phyloP scores from a whole-genome alignment of 2,113 vertebrate species.

The Megaceryle maxima region DNA sequence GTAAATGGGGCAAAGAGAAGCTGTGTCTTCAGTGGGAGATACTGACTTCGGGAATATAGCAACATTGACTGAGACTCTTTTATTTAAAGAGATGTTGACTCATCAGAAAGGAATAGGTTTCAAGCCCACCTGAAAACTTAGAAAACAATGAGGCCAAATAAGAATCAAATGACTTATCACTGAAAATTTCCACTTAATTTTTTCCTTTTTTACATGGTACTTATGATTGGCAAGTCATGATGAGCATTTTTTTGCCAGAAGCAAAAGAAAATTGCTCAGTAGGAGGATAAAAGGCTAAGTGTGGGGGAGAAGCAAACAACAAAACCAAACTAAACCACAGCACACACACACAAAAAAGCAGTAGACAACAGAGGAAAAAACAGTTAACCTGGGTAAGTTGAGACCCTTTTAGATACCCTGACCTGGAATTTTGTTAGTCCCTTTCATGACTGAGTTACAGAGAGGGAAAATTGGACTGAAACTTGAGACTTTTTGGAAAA shows the following conservation, averaged over 20 bases:
- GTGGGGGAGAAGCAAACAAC: too few relatives aligned
- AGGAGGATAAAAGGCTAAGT: background rate
- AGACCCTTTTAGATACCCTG: background rate
- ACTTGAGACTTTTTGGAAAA: background rate
- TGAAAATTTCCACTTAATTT: background rate
- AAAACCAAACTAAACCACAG: too few relatives aligned
- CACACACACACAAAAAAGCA: background rate
- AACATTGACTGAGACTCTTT: background rate
- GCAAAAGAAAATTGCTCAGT: background rate
- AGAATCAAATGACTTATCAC: background rate
- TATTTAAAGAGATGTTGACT: background rate
- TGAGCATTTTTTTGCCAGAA: background rate
- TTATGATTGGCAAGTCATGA: background rate
- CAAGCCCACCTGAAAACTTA: background rate
- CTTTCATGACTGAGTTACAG: background rate
- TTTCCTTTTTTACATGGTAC: background rate
- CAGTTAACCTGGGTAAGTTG: background rate
- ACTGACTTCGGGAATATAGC: background rate
- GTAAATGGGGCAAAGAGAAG: background rate
- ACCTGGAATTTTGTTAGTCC: background rate
- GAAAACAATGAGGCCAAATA: background rate
- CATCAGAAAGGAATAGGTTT: background rate
- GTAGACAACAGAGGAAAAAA: background rate
- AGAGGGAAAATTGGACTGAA: background rate
- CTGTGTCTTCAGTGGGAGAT: background rate